These are phyloP conservation scores for Zhuqinia jingwanae DNA, from an alignment of 2,888 invertebrate species.

Conservation along the genomic window DNA sequence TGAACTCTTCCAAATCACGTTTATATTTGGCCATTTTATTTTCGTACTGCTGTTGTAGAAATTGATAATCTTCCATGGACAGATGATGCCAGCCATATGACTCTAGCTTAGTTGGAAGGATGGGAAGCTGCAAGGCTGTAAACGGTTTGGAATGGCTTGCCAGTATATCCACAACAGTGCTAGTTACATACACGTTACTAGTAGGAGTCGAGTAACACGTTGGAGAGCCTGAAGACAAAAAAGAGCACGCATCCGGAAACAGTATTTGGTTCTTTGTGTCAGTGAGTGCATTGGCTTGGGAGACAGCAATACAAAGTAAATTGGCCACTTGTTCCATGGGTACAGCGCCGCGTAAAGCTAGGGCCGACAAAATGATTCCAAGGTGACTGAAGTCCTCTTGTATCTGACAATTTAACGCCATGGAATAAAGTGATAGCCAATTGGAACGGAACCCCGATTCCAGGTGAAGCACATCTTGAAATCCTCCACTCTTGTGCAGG, in stretches of 20 bases:
- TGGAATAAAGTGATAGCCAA: too few species aligned
- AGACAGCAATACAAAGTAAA: not conserved
- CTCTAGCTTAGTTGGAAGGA: too few species aligned
- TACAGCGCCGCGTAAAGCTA: not conserved
- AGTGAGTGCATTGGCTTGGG: not conserved
- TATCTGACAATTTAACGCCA: constrained; percentile 24
- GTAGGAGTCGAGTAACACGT: not conserved
- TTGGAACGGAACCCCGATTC: too few species aligned
- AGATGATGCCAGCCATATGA: too few species aligned
- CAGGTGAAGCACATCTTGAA: too few species aligned
- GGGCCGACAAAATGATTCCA: not conserved
- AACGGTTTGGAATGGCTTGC: not conserved
- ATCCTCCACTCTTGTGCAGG: too few species aligned
- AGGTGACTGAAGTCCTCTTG: not conserved
- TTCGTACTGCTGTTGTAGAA: too few species aligned
- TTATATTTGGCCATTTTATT: not conserved
- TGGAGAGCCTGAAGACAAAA: too few species aligned
- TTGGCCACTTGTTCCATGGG: constrained; percentile 9
- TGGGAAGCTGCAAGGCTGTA: not conserved
- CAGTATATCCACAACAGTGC: not conserved
- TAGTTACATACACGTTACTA: not conserved
- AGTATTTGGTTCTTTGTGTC: too few species aligned
- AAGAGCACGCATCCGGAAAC: not conserved
- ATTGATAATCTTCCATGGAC: too few species aligned
- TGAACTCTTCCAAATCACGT: not conserved